These are phyloP conservation scores for Lingula anatina DNA, from an alignment of 2,888 invertebrate genomes.

Conservation along the genomic window DNA sequence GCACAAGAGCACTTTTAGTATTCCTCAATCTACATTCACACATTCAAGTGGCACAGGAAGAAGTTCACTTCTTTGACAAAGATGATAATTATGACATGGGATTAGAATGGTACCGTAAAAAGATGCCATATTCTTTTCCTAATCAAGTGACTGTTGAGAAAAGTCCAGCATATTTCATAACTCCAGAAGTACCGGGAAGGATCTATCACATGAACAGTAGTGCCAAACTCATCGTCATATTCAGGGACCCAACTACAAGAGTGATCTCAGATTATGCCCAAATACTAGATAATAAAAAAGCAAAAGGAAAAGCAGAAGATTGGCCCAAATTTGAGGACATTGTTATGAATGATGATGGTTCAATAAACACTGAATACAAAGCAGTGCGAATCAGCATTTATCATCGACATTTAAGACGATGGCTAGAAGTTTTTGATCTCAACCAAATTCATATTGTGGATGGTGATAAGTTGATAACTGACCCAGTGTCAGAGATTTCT, in stretches of 20 bases:
- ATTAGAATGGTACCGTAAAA: conserved; percentile 80
- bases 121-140: conserved; percentile 88
- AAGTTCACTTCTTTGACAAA: conserved; percentile 95
- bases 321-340: conserved; percentile 50
- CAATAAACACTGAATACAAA: conserved; percentile 52
- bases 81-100: conserved; percentile 77
- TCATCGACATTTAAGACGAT: conserved; percentile 72
- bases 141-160: conserved; percentile 95
- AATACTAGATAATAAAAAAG: conserved; percentile 62
- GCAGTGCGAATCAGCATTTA: conserved; percentile 53
- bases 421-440: conserved; percentile 88
- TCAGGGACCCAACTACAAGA: conserved; percentile 91
- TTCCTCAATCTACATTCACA: conserved; percentile 55
- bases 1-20: conserved; percentile 52
- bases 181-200: conserved; percentile 88
- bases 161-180: conserved; percentile 96
- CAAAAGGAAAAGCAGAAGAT: conserved; percentile 33
- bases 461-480: conserved; percentile 43
- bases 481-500: conserved; percentile 41
- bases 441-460: conserved; percentile 92
- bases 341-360: conserved; percentile 47
- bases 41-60: conserved; percentile 87
- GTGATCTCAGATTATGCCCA: conserved; percentile 97
- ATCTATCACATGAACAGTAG: conserved; percentile 91
- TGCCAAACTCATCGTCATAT: conserved; percentile 82